A percentile compares a stretch with the other conserved stretches of the same genome.
phyloP scores from a whole-genome alignment of 2,113 vertebrate species.

The Syrrhaptes paradoxus region DNA sequence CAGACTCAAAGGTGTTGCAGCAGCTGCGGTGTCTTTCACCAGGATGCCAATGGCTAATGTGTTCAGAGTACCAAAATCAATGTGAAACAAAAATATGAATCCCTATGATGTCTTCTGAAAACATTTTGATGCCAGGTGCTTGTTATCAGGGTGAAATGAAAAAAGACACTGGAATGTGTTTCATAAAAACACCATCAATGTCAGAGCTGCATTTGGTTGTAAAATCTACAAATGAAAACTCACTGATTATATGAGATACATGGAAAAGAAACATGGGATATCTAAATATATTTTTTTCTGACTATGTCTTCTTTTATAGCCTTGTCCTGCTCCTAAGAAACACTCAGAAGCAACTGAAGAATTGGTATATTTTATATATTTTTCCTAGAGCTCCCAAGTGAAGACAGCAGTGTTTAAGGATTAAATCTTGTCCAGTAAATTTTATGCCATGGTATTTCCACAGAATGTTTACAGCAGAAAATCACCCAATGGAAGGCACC shows the following conservation, averaged over 20 bases:
- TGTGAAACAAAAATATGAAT: background rate
- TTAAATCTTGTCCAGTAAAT: background rate
- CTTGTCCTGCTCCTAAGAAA: background rate
- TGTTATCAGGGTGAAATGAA: background rate
- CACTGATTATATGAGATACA: background rate
- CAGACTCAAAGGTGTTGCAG: fast-evolving
- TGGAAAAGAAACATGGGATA: background rate
- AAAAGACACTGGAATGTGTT: background rate
- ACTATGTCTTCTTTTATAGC: background rate
- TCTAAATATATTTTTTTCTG: background rate
- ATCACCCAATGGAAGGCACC: background rate
- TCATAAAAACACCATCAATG: background rate
- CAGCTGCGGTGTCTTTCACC: background rate
- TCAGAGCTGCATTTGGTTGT: background rate
- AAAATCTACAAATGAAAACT: background rate
- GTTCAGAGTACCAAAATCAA: background rate
- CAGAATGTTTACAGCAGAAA: background rate
- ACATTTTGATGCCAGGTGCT: background rate
- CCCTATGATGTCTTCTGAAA: background rate
- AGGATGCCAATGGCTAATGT: background rate
- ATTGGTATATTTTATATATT: background rate
- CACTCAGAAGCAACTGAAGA: background rate
- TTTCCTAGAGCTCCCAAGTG: background rate
- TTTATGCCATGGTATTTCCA: background rate
- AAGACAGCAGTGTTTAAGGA: background rate